Evolutionary conservation across 2,113 vertebrate species (phyloP), one percentile per base, ranked within the genome.

Genomic region (Rana temporaria): DNA sequence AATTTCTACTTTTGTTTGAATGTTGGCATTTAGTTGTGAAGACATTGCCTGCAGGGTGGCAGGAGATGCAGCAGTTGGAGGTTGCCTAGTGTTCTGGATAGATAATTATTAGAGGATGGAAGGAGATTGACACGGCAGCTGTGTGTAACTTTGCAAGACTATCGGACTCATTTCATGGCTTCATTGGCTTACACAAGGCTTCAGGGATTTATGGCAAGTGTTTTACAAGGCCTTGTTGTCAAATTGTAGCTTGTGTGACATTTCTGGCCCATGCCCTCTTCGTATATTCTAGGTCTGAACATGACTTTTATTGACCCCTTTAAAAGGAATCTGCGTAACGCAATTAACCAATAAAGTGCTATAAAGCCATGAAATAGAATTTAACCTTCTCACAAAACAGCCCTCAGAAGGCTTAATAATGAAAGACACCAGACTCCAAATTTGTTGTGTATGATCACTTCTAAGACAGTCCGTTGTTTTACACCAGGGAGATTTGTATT

Each of bases 311-410:
- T 2, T 60, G 26, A 4, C 55, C 53, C 12, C 11, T 57, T 60
- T 74, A 38, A 26, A 74, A 74, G 19, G 55, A 74, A 60, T 11
- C 11, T 11, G 15, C 30, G 55, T 53, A 30, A 73, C 19, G 38
- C 24, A 59, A 30, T 74, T 74, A 32, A 59, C 71, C 55, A 59
- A 22, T 59, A 22, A 74, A 59, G 18, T 60, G 11, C 56, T 59
- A 19, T 74, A 34, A 59, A 20, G 14, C 56, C 30, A 20, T 74
- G 71, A 74, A 59, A 74, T 74, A 12, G 11, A 56, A 73, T 57
- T 20, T 56, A 24, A 5, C 11, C 59, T 60, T 38, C n/a, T 26
- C 20, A 57, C 24, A 4, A 57, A 48, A 16, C 30, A n/a, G 30
- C 17, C 57, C 24, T 72, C 6, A 16, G 26, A 57, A n/a, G 26